phyloP scores from a whole-genome alignment of 2,113 vertebrate species.

The Albula glossodonta region DNA sequence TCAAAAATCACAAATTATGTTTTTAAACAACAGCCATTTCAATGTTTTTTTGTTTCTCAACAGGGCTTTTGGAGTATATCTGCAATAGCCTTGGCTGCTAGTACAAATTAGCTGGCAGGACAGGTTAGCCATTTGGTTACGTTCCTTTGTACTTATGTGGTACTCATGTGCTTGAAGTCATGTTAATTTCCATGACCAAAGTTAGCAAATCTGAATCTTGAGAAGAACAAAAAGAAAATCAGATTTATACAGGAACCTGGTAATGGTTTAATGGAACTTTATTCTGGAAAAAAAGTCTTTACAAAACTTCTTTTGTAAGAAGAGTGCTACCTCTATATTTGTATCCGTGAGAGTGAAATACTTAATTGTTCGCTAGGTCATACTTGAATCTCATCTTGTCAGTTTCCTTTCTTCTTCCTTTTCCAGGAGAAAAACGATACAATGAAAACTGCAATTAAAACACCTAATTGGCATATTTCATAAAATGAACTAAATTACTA shows the following conservation, averaged over 20 bases:
- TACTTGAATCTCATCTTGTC: slow-evolving; percentile 28
- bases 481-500: slow-evolving; percentile 75
- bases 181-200: background rate
- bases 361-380: slow-evolving; percentile 30
- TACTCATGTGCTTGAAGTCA: background rate
- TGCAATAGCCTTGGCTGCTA: background rate
- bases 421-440: slow-evolving; percentile 20
- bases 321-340: slow-evolving; percentile 14
- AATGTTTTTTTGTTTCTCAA: background rate
- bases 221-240: background rate
- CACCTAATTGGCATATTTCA: slow-evolving; percentile 73
- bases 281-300: background rate
- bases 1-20: too few species aligned
- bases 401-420: slow-evolving; percentile 27
- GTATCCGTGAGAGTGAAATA: slow-evolving; percentile 21
- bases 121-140: background rate
- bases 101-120: background rate
- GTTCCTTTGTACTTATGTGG: background rate
- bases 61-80: background rate
- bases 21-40: too few species aligned
- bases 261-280: slow-evolving; percentile 12
- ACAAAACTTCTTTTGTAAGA: slow-evolving; percentile 15
- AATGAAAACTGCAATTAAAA: slow-evolving; percentile 39
- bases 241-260: background rate
- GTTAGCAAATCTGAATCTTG: background rate